Percentiles rank a stretch among this genome's conserved stretches.
These are phyloP conservation scores for Labeo calbasu DNA, from an alignment of 2,797 vertebrate genomes.

Conservation along the genomic window DNA sequence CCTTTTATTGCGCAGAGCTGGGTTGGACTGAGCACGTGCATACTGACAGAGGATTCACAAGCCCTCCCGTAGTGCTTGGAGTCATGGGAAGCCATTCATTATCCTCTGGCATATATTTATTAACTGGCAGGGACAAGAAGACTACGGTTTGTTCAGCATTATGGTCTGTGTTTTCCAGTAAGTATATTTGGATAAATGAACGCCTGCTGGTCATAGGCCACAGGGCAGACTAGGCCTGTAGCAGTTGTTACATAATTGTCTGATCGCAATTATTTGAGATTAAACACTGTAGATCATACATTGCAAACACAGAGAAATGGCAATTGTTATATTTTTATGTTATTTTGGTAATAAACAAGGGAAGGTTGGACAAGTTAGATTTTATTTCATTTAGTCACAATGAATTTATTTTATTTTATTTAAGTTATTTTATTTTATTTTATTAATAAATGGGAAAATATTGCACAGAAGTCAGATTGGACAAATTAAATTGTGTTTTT, in stretches of 20 bases:
- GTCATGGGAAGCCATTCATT: constrained; percentile 66
- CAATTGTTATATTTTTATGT: background rate
- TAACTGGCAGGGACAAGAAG: constrained; percentile 57
- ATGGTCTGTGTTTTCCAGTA: constrained; percentile 61
- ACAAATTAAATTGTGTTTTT: background rate
- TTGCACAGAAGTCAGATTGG: background rate
- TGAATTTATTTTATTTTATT: background rate
- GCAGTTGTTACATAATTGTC: background rate
- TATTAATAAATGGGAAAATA: background rate
- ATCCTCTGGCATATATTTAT: constrained; percentile 59
- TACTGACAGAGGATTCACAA: constrained; percentile 13
- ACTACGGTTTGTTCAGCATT: constrained; percentile 57
- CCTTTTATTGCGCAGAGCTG: constrained; percentile 12
- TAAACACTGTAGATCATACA: background rate
- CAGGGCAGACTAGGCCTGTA: constrained; percentile 12
- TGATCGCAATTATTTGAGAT: background rate
- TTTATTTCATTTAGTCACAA: background rate
- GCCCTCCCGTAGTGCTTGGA: constrained; percentile 46
- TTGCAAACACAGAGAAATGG: background rate
- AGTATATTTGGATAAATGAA: constrained; percentile 60
- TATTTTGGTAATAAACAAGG: background rate
- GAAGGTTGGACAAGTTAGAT: background rate
- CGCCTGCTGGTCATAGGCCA: constrained; percentile 28
- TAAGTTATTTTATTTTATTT: background rate
- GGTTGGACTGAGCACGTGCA: constrained; percentile 57